These are phyloP conservation scores for Thalassarche chlororhynchos DNA, from an alignment of 2,113 vertebrate species.

Conservation along the genomic window DNA sequence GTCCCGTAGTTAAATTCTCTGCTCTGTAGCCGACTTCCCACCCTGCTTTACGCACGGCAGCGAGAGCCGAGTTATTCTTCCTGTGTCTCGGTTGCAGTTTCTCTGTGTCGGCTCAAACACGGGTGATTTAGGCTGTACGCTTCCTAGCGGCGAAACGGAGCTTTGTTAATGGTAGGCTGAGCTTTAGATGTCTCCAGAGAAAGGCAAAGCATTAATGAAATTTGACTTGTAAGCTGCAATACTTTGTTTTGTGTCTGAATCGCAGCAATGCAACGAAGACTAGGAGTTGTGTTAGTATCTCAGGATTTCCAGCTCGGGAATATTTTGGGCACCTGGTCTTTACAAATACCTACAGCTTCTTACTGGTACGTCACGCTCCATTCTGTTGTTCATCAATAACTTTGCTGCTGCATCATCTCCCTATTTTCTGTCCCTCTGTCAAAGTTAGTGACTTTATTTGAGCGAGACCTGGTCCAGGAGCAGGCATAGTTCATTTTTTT, in stretches of 20 bases:
- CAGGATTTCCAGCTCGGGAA: background rate
- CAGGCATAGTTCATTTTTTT: background rate
- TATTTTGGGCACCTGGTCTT: background rate
- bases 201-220: background rate
- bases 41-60: background rate
- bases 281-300: fast-evolving
- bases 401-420: background rate
- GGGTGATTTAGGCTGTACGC: background rate
- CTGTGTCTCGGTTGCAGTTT: background rate
- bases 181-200: background rate
- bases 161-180: background rate
- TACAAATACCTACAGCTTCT: fast-evolving
- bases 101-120: fast-evolving
- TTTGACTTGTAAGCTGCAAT: background rate
- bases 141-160: fast-evolving
- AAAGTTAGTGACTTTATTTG: background rate
- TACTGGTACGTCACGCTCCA: fast-evolving
- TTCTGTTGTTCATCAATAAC: background rate
- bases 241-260: fast-evolving
- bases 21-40: fast-evolving
- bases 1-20: fast-evolving
- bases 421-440: background rate
- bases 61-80: background rate
- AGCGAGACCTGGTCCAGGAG: background rate
- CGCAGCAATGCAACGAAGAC: fast-evolving